A percentile compares a stretch with the other conserved stretches of the same genome.
Conservation (phyloP, 2,888 invertebrate species). For the Eupithecia abbreviata region DNA sequence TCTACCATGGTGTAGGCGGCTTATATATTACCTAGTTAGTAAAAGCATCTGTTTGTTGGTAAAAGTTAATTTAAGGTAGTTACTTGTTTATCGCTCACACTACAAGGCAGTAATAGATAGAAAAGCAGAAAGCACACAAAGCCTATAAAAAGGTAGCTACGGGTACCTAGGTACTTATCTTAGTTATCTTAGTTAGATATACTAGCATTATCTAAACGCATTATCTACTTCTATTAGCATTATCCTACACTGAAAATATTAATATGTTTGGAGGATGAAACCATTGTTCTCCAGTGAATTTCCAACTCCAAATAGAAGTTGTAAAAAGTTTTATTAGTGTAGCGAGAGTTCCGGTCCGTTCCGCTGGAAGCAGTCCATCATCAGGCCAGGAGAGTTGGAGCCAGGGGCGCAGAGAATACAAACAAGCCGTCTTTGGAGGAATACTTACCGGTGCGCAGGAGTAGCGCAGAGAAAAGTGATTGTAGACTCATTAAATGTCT, state of each 20-base stretch:
- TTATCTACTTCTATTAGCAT: no score
- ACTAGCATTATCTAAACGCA: no score
- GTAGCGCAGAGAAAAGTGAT: slow-evolving; percentile 6
- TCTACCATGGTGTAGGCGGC: no score
- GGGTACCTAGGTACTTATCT: neutral
- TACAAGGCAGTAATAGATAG: neutral
- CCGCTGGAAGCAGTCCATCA: slow-evolving; percentile 30
- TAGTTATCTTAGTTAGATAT: no score
- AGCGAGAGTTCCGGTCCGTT: slow-evolving; percentile 18
- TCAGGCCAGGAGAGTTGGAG: neutral
- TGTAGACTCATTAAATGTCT: neutral
- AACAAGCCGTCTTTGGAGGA: slow-evolving; percentile 9
- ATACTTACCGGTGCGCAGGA: neutral
- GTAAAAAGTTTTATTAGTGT: neutral
- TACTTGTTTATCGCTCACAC: neutral
- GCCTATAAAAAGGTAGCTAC: neutral
- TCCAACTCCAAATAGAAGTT: neutral
- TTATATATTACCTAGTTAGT: neutral
- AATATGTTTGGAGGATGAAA: neutral
- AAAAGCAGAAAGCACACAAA: neutral
- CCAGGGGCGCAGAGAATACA: slow-evolving; percentile 1
- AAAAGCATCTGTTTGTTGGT: neutral
- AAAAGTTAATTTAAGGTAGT: neutral
- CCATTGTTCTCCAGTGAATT: neutral
- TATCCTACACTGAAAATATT: neutral